A percentile compares a stretch with the other conserved stretches of the same genome.
Evolutionary conservation across 2,113 vertebrate genomes (phyloP).

Genomic region (Circaetus cinerascens): DNA sequence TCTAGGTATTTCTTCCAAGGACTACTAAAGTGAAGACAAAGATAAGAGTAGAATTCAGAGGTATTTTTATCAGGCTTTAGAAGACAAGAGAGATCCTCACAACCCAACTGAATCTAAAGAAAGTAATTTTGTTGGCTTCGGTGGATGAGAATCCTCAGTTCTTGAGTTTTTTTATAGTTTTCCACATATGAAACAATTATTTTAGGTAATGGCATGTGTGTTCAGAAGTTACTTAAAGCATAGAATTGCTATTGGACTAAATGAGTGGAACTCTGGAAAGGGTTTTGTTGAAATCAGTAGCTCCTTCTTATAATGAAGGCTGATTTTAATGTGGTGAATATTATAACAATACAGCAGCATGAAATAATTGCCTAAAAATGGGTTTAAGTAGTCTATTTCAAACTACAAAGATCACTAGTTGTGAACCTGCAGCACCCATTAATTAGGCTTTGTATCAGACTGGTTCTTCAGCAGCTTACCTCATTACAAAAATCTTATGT

Average conservation of each 20-base stretch:
- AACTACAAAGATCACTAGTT: neutral
- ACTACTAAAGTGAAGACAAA: neutral
- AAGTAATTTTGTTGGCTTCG: neutral
- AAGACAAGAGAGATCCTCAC: neutral
- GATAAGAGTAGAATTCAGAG: neutral
- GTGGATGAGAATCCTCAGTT: neutral
- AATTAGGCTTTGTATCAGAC: neutral
- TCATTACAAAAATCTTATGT: neutral
- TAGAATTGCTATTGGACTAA: neutral
- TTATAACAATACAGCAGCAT: neutral
- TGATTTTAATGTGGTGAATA: neutral
- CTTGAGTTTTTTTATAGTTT: neutral
- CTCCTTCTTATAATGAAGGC: neutral
- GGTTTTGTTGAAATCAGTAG: neutral
- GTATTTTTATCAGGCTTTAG: neutral
- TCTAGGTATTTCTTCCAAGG: neutral
- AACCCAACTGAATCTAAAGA: neutral
- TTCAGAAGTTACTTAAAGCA: neutral
- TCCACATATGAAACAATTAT: neutral
- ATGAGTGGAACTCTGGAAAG: neutral
- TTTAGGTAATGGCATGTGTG: neutral
- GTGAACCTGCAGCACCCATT: neutral
- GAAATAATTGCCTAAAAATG: neutral
- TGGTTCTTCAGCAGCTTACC: neutral
- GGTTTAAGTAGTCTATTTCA: neutral